phyloP scores from a whole-genome alignment of 2,888 invertebrate genomes.

The Drosophila recens region DNA sequence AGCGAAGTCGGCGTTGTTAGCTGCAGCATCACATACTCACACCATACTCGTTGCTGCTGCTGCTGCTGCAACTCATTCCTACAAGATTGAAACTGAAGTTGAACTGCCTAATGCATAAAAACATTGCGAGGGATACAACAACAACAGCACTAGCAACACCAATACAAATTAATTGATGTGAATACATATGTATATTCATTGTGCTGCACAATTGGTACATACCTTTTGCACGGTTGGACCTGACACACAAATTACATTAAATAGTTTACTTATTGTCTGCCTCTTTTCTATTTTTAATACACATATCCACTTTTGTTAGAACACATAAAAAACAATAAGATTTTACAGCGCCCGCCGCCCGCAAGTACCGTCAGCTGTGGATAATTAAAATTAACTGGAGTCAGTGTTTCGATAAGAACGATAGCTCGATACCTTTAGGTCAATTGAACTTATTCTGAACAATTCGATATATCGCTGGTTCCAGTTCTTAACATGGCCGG shows the following conservation, averaged over 20 bases:
- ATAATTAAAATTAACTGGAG: conserved; percentile 43
- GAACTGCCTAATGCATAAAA: conserved; percentile 13
- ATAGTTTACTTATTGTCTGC: conserved; percentile 11
- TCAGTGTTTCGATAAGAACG: conserved; percentile 24
- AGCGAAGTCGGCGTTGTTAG: conserved; percentile 4
- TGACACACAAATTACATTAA: conserved; percentile 27
- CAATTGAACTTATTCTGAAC: conserved; percentile 2
- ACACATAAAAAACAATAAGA: conserved; percentile 27
- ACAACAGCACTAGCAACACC: conserved; percentile 1
- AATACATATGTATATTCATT: neutral
- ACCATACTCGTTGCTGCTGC: conserved; percentile 12
- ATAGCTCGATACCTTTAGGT: neutral
- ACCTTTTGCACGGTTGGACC: conserved; percentile 31
- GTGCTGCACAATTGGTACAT: conserved; percentile 22
- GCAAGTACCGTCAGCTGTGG: conserved; percentile 51
- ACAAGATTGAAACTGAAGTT: conserved; percentile 12
- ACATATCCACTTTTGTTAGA: conserved; percentile 41
- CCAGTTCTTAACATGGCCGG: too few species aligned
- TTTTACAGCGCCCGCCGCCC: conserved; percentile 30
- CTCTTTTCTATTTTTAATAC: conserved; percentile 51
- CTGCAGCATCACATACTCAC: conserved; percentile 36
- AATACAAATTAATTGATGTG: conserved; percentile 22
- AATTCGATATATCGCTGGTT: neutral
- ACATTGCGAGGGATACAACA: neutral
- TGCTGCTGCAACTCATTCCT: conserved; percentile 31